A percentile compares a stretch with the other conserved stretches of the same genome.
These are phyloP conservation scores for Brachyhypopomus gauderio DNA, from an alignment of 2,113 vertebrate species.

Conservation along the genomic window DNA sequence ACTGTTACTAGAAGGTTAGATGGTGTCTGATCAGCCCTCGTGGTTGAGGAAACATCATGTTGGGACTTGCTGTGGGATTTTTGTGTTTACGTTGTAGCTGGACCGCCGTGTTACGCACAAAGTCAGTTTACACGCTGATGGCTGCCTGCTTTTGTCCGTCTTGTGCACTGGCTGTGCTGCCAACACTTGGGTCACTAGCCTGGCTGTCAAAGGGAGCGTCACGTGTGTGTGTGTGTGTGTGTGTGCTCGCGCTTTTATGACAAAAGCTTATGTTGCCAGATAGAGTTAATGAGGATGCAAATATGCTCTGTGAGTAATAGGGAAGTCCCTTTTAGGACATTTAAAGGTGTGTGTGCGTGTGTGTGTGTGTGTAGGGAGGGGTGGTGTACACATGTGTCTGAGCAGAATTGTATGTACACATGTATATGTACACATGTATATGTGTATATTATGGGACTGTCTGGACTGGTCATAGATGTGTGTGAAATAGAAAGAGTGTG, in stretches of 20 bases:
- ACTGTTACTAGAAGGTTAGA: not conserved
- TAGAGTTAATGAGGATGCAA: constrained; percentile 14
- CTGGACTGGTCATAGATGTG: too few relatives aligned
- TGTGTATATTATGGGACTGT: not conserved
- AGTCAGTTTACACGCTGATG: not conserved
- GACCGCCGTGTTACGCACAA: not conserved
- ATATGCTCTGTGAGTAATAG: constrained; percentile 24
- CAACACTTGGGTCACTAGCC: not conserved
- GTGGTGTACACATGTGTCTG: not conserved
- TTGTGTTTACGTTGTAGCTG: not conserved
- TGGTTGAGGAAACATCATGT: not conserved
- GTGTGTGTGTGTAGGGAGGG: not conserved
- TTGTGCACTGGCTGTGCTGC: not conserved
- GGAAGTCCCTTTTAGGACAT: constrained; percentile 36
- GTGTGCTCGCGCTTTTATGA: not conserved
- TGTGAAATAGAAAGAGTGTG: too few relatives aligned
- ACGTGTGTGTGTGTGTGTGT: not conserved
- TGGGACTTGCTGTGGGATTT: not conserved
- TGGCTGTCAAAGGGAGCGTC: not conserved
- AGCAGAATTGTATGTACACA: too few relatives aligned
- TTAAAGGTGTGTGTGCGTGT: not conserved
- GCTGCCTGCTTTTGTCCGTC: not conserved
- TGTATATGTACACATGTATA: not conserved
- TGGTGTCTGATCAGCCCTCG: not conserved
- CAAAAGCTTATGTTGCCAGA: not conserved